phyloP scores from a whole-genome alignment of 2,888 invertebrate genomes.

The Argyra leucocephala region DNA sequence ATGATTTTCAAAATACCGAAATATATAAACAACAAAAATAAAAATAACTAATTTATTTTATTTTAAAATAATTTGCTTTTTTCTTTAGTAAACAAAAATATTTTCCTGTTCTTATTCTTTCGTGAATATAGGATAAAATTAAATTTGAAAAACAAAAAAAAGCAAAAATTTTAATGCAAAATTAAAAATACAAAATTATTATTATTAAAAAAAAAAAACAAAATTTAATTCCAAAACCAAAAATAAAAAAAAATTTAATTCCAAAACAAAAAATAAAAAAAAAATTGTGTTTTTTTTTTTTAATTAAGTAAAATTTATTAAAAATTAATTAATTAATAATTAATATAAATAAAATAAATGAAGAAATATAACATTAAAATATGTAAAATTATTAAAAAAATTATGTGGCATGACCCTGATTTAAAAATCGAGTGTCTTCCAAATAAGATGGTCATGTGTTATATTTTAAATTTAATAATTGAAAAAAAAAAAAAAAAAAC shows the following conservation, averaged over 20 bases:
- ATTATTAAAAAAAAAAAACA: slow-evolving; percentile 10
- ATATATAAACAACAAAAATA: no score
- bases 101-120: no score
- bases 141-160: no score
- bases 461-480: slow-evolving; percentile 9
- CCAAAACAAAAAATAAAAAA: slow-evolving; percentile 17
- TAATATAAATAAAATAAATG: slow-evolving; percentile 22
- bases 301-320: slow-evolving; percentile 14
- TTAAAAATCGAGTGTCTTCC: slow-evolving; percentile 46
- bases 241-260: slow-evolving; percentile 31
- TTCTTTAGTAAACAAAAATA: no score
- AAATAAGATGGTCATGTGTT: slow-evolving; percentile 42
- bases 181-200: no score
- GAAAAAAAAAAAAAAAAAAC: background rate
- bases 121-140: no score
- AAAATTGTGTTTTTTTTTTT: slow-evolving; percentile 19
- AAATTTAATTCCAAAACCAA: slow-evolving; percentile 30
- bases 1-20: no score
- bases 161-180: no score
- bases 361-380: slow-evolving; percentile 21
- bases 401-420: slow-evolving; percentile 43
- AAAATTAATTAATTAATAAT: slow-evolving; percentile 22
- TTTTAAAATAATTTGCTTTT: no score
- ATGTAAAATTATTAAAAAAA: slow-evolving; percentile 16
- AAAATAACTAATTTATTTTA: no score